Conservation (phyloP, 2,797 vertebrate species). For the Poecile montanus region DNA sequence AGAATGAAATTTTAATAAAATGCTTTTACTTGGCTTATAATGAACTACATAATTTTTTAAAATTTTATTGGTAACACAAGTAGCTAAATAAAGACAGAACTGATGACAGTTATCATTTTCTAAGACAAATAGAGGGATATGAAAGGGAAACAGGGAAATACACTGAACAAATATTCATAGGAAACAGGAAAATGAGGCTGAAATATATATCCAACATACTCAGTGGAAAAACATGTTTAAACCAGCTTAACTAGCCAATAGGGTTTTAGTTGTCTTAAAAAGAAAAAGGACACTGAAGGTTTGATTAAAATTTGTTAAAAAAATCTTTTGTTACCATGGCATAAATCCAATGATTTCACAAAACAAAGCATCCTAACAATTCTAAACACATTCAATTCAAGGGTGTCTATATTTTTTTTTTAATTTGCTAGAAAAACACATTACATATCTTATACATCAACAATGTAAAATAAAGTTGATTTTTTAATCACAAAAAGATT, state of each 20-base stretch:
- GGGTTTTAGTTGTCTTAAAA: not conserved
- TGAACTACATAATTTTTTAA: rapidly evolving
- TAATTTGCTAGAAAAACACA: not conserved
- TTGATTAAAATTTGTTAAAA: not conserved
- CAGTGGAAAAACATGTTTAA: not conserved
- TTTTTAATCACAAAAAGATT: not conserved
- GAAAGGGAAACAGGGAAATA: not conserved
- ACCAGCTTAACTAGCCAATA: not conserved
- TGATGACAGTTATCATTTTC: not conserved
- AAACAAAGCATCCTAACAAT: not conserved
- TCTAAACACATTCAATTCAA: not conserved
- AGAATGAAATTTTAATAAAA: not conserved
- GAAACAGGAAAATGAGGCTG: not conserved
- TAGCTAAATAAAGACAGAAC: not conserved
- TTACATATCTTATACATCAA: not conserved
- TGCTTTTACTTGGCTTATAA: not conserved
- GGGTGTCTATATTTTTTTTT: not conserved
- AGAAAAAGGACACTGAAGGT: not conserved
- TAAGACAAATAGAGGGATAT: not conserved
- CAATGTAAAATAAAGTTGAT: not conserved
- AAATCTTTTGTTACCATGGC: not conserved
- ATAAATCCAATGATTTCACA: not conserved
- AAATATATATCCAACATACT: not conserved
- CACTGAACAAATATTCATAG: not conserved
- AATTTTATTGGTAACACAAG: not conserved